Base-by-base conservation (phyloP, 2,888 invertebrate species). In the Polia nebulosa region DNA sequence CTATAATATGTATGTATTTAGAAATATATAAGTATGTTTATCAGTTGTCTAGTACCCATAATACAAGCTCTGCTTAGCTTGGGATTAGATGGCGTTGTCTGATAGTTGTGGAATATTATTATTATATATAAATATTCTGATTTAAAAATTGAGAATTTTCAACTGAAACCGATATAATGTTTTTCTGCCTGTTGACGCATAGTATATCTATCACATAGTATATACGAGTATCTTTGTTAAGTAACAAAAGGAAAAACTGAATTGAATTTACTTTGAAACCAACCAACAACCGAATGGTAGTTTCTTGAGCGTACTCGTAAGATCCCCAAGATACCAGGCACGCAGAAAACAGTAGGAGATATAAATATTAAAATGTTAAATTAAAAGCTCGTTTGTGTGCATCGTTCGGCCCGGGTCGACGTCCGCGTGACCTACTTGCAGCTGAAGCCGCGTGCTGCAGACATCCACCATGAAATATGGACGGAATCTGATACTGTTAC, bases 401-500 rank as follows among this genome's bases (percentile, higher is more conserved):
- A 83, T 70, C 68, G 77, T 75, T 64, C 69, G 74, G 78, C 64
- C 56, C 70, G 72, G 89, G 87, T 89, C 86, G 75, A 51, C 68
- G 89, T 51, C 85, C 89, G 81, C 65, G 76, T 76, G 89, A 88
- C 89, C 89, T 84, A 89, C 79, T 88, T 88, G 74, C 81, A 73
- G 72, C 70, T 65, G 69, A 72, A 78, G 73, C 84, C 76, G 79
- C 82, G 75, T 80, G 80, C 76, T 83, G 78, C 81, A 78, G 76
- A 77, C 79, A 73, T 64, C 72, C 81, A 74, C 83, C 73, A 77
- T 83, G 70, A 84, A 84, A 80, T 80, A 80, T 81, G 75, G 67
- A 78, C 70, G 81, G 67, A 68, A 63, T 74, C 80, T 72, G 80
- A 81, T 83, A 83, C 72, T 57, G 70, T 68, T 82, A 73, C 69